Evolutionary conservation across 1,140 invertebrate species (phyloP), one percentile per base, ranked within the genome.

Genomic region (Halictus rubicundus): DNA sequence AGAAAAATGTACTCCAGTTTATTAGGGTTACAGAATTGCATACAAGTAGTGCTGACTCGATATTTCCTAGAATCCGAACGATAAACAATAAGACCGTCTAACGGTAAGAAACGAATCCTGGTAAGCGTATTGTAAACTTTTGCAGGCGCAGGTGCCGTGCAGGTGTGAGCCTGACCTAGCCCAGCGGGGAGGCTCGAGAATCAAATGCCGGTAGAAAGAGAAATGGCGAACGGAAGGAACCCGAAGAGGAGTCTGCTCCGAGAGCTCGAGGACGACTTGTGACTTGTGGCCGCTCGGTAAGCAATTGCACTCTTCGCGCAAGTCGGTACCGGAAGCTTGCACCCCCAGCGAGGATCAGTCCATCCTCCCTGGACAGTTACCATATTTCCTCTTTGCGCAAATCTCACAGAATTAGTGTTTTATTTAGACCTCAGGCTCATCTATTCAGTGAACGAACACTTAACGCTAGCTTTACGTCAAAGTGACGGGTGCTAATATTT

Each of bases 71-170:
- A 46, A 1, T 71, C 12, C n/a, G 0, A 27, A 27, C 32, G 59
- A 64, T 78, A 72, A 78, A 78, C 76, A 78, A 78, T 78, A 72
- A 72, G 59, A 59, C 52, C 21, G 57, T 66, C 61, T 74, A 79
- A 74, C 77, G 77, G 77, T 79, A 73, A 65, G 61, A 61, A 49
- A 61, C 25, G 32, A 80, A 80, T 80, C 78, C 72, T 69, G 78
- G 73, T 76, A 80, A 80, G 73, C 61, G 73, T 69, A 76, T 77
- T 74, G 52, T 54, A 65, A 60, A 80, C 73, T 80, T 80, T 80
- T 80, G 66, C 78, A 80, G 72, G 72, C 52, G 57, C 78, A 80
- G 78, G 78, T 80, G 78, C 65, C 64, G 49, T n/a, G 66, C 73
- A 79, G 78, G 78, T 80, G 78, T 73, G 65, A 76, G 78, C 61